These are phyloP conservation scores for Himalopsyche kuldschensis DNA, from an alignment of 2,888 invertebrate genomes.

Conservation along the genomic window DNA sequence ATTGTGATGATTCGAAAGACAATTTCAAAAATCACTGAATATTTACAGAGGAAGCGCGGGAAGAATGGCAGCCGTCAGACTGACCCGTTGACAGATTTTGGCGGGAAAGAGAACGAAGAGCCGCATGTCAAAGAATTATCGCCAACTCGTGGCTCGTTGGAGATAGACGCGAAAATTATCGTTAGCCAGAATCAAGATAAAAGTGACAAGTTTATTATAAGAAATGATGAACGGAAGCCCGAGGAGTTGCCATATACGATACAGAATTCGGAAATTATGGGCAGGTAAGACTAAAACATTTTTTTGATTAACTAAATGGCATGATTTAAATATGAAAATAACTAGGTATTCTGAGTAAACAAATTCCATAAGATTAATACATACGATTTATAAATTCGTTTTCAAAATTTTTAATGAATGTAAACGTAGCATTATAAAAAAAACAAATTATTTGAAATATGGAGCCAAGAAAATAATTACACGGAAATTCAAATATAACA, in stretches of 20 bases:
- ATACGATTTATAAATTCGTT: no score
- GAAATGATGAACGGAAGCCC: constrained; percentile 62
- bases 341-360: no score
- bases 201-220: constrained; percentile 57
- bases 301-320: no score
- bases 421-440: no score
- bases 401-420: no score
- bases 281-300: constrained; percentile 51
- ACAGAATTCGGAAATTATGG: constrained; percentile 63
- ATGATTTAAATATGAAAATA: no score
- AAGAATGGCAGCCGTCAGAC: constrained; percentile 18
- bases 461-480: no score
- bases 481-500: not conserved
- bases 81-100: not conserved
- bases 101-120: constrained; percentile 28
- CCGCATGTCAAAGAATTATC: not conserved
- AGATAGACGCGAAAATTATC: not conserved
- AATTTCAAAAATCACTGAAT: constrained; percentile 20
- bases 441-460: no score
- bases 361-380: no score
- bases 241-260: constrained; percentile 57
- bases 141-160: not conserved
- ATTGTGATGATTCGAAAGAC: constrained; percentile 27
- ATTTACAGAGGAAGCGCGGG: constrained; percentile 36
- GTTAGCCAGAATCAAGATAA: not conserved